Evolutionary conservation across 2,888 invertebrate genomes (phyloP), one percentile per base, ranked within the genome.

Genomic region (Papilio elwesi): DNA sequence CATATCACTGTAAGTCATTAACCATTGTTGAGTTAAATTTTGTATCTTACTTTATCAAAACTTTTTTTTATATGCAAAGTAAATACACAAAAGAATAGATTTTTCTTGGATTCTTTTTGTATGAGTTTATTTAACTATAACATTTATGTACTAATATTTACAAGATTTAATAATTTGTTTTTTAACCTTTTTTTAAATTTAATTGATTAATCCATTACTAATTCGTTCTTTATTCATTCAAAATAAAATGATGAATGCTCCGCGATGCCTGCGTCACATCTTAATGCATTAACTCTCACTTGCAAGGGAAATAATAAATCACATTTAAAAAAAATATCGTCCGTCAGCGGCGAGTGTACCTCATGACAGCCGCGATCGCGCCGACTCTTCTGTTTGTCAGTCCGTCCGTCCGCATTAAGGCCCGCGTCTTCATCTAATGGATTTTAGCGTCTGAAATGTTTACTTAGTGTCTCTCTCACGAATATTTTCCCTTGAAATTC

Each of bases 341-440:
- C 11, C 68, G 62, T 72, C 68, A 47, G 38, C 53, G 26, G 66
- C 63, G 73, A 63, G 65, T 71, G 68, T 64, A 69, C 43, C 71
- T 75, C 75, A 53, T 75, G 76, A 75, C 65, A 74, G 74, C 70
- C 65, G 70, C 57, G 62, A 71, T 72, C 74, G 59, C 66, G 71
- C 66, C 76, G 77, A 66, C 75, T 63, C 63, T 78, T 77, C 76
- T 81, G 80, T 85, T 86, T 87, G 88, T 89, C 88, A 83, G 85
- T 81, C 80, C 78, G 86, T 85, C 89, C 75, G 81, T 80, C 83
- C 75, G 80, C 82, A 77, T 80, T 82, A 82, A 81, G 81, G 78
- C 79, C 71, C 75, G 71, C 74, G 83, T 85, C 85, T 85, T 85
- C 85, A 83, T 88, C 84, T 89, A 89, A 87, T 88, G 89, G 89